These are phyloP conservation scores for Cordilura impudica DNA, from an alignment of 2,888 invertebrate species.

Conservation along the genomic window DNA sequence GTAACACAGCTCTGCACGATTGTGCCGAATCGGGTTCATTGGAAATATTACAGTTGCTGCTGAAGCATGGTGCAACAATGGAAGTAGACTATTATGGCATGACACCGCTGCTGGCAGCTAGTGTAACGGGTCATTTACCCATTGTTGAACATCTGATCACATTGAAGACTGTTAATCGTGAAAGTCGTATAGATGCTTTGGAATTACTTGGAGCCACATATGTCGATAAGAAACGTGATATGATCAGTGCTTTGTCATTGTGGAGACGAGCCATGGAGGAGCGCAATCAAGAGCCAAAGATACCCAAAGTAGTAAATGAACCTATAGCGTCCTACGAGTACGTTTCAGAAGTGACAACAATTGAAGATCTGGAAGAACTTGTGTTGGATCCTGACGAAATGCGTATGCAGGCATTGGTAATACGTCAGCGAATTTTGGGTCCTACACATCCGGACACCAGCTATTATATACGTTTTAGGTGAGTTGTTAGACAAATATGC, in stretches of 20 bases:
- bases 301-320: constrained; percentile 86
- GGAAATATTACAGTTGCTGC: constrained; percentile 92
- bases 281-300: constrained; percentile 83
- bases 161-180: constrained; percentile 85
- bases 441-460: constrained; percentile 98
- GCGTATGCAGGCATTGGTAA: constrained; percentile 96
- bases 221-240: constrained; percentile 97
- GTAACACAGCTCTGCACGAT: constrained; percentile 97
- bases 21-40: constrained; percentile 97
- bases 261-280: constrained; percentile 96
- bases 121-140: constrained; percentile 93
- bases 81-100: constrained; percentile 97
- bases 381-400: constrained; percentile 96
- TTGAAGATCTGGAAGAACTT: constrained; percentile 89
- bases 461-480: constrained; percentile 93
- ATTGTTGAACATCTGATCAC: constrained; percentile 95
- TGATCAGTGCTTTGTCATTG: constrained; percentile 90
- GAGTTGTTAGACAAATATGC: no score
- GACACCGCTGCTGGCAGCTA: constrained; percentile 96
- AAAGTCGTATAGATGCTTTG: constrained; percentile 91
- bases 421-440: constrained; percentile 92
- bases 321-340: constrained; percentile 93
- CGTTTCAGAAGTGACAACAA: constrained; percentile 88
- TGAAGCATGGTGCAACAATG: constrained; percentile 93
- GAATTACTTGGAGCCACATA: constrained; percentile 96